Conservation (phyloP, 2,888 invertebrate species). For the Dilophus febrilis region DNA sequence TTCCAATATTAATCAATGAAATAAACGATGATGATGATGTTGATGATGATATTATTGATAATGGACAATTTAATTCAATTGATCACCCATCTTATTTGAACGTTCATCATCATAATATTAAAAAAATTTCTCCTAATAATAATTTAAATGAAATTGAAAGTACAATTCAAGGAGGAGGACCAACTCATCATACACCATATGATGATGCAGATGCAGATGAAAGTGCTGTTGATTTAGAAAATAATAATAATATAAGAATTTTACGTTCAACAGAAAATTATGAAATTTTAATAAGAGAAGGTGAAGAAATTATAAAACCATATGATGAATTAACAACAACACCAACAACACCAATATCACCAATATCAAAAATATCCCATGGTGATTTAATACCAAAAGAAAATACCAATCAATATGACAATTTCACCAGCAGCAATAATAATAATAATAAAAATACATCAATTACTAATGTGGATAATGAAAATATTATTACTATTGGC, state of each 20-base stretch:
- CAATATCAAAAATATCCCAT: neutral
- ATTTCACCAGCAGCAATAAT: no score
- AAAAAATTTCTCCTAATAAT: neutral
- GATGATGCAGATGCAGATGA: neutral
- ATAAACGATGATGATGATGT: conserved; percentile 15
- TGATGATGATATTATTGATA: conserved; percentile 15
- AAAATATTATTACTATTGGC: no score
- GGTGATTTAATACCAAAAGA: no score
- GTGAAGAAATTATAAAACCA: neutral
- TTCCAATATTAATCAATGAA: conserved; percentile 13
- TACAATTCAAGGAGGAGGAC: neutral
- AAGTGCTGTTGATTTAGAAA: neutral
- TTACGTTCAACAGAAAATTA: neutral
- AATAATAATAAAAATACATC: no score
- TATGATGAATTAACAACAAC: neutral
- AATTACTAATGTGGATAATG: no score
- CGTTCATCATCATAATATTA: no score
- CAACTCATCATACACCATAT: neutral
- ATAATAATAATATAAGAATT: neutral
- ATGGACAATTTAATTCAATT: conserved; percentile 16
- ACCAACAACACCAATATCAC: neutral
- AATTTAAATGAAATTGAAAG: neutral
- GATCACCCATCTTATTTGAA: neutral
- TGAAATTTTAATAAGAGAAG: neutral
- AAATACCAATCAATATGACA: no score